These are phyloP conservation scores for Drosophila gunungcola DNA, from an alignment of 1,140 invertebrate genomes.

Conservation along the genomic window DNA sequence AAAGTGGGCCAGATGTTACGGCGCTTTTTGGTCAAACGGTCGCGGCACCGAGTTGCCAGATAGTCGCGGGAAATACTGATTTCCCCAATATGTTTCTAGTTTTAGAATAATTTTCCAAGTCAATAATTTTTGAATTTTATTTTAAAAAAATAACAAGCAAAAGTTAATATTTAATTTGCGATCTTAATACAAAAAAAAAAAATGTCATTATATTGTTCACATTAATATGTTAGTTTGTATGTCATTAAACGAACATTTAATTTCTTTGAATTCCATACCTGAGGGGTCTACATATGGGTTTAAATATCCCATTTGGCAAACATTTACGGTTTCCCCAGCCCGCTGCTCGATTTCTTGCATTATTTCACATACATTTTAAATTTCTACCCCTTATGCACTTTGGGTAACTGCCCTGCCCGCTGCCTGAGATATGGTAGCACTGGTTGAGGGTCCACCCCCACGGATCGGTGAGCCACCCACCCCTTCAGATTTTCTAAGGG, in stretches of 20 bases:
- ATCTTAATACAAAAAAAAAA: too few relatives aligned
- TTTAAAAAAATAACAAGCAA: neutral
- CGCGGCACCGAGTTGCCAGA: conserved; percentile 15
- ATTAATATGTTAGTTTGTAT: too few relatives aligned
- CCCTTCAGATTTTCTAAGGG: conserved; percentile 1
- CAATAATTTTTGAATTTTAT: neutral
- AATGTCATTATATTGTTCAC: too few relatives aligned
- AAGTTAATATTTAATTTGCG: too few relatives aligned
- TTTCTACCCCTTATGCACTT: neutral
- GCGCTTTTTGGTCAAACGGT: conserved; percentile 5
- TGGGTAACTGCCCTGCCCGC: neutral
- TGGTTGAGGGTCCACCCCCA: conserved; percentile 8
- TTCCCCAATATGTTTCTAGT: neutral
- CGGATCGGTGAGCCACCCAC: neutral
- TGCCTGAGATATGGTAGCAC: conserved; percentile 1
- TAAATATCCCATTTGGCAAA: too few relatives aligned
- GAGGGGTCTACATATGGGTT: too few relatives aligned
- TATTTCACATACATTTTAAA: neutral
- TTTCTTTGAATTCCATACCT: too few relatives aligned
- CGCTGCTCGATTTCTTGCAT: neutral
- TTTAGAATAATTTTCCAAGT: neutral
- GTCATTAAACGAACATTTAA: too few relatives aligned
- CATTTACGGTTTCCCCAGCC: neutral
- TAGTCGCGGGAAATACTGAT: neutral
- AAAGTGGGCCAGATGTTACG: conserved; percentile 39